Evolutionary conservation across 2,888 invertebrate species (phyloP), one percentile per base, ranked within the genome.

Genomic region (Zaprionus obscuricornis): DNA sequence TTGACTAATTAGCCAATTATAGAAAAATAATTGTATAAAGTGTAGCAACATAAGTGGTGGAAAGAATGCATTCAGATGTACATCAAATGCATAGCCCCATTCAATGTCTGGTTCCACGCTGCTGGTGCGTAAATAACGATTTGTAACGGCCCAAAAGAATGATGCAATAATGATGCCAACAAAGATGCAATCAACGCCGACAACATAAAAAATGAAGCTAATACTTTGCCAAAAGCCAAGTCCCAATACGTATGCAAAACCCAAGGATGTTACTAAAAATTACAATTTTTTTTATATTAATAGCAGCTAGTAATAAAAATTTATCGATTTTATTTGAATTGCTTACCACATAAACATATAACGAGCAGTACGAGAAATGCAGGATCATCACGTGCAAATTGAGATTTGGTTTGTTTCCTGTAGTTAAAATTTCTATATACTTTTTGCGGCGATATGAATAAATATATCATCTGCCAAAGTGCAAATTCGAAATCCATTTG

Each of bases 401-500:
- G 99, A 78, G 97, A 96, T 91, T 99, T 99, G 59, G 98, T 98
- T 91, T 98, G 96, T 93, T 99, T 99, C 89, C 99, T 94, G 92
- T 98, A 98, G 87, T 97, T 96, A 90, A 98, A 98, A 91, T 98
- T 98, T 88, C 98, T 93, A 89, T 98, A 98, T 26, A 99, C 98
- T 93, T 97, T 98, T 87, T 98, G 98, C 10, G 99, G 99, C 0
- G 97, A 93, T 52, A 96, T 93, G 88, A 99, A 96, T 65, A 99
- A 91, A 89, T 98, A 98, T 0, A 98, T 90, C 97, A 99, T 98
- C 92, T 99, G 99, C 99, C 99, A 99, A n/a, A 96, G 92, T 0
- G 99, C 99, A 91, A 98, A 99, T 89, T 99, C 98, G 91, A 99
- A 99, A 91, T 99, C 99, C 99, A 99, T 99, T 91, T 99, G 98